These are phyloP conservation scores for Perdix hodgsoniae DNA, from an alignment of 2,797 vertebrate species.

Conservation along the genomic window DNA sequence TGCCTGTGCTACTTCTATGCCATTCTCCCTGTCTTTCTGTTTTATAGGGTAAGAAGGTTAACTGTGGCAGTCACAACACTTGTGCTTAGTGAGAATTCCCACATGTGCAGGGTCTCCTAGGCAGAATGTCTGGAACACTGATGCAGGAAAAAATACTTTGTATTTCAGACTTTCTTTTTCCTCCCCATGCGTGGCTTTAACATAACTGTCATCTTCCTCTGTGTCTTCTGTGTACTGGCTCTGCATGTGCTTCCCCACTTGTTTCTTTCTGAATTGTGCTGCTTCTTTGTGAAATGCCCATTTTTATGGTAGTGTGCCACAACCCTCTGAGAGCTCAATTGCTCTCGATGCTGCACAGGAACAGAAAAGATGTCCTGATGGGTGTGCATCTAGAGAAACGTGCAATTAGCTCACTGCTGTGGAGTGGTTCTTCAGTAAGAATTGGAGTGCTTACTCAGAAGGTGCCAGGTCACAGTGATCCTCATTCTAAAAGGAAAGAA, in stretches of 20 bases:
- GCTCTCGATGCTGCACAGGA: neutral
- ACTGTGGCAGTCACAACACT: accelerated
- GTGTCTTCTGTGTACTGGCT: accelerated
- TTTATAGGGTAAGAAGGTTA: neutral
- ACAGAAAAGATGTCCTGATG: neutral
- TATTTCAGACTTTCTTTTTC: neutral
- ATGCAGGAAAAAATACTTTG: neutral
- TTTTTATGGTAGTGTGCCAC: neutral
- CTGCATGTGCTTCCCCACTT: accelerated
- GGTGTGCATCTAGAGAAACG: accelerated
- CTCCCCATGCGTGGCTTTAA: neutral
- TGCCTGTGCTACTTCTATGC: neutral
- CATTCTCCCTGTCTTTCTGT: neutral
- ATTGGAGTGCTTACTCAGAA: neutral
- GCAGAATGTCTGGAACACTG: neutral
- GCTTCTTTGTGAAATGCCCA: neutral
- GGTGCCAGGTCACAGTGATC: neutral
- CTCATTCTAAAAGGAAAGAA: neutral
- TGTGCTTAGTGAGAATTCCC: neutral
- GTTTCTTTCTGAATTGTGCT: neutral
- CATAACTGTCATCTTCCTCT: accelerated
- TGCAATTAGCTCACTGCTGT: neutral
- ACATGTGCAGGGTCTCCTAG: accelerated
- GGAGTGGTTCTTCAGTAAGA: neutral
- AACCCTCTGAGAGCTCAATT: neutral